Evolutionary conservation across 2,797 vertebrate species (phyloP).

Genomic region (Staurois parvus): DNA sequence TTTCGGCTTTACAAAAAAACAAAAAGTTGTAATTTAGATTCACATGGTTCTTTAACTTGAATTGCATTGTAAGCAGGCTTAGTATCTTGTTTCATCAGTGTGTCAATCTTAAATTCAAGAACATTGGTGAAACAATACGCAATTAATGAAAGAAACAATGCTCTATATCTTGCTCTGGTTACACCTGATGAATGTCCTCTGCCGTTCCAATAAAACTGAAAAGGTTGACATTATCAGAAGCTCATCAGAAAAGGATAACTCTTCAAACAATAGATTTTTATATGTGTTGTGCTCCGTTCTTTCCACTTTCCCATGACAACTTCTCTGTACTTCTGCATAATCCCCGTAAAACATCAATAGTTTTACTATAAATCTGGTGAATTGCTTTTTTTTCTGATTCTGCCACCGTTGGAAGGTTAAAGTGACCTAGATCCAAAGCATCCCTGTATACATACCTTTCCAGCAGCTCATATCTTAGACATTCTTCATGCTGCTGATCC

Average conservation of each 20-base stretch:
- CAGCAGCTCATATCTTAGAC: too few species aligned
- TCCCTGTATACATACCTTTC: too few species aligned
- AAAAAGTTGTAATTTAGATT: too few species aligned
- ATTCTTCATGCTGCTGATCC: too few species aligned
- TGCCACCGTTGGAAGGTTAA: too few species aligned
- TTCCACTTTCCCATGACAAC: background rate
- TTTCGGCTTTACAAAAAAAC: too few species aligned
- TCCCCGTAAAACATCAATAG: background rate
- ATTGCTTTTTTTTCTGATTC: too few species aligned
- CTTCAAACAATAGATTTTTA: slow-evolving; percentile 3
- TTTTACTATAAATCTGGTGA: background rate
- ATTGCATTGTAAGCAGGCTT: background rate
- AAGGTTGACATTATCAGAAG: background rate
- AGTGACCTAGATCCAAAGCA: too few species aligned
- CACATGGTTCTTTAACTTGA: background rate
- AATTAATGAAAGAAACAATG: slow-evolving; percentile 39
- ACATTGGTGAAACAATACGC: slow-evolving; percentile 18
- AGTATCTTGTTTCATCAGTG: slow-evolving; percentile 22
- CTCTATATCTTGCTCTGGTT: background rate
- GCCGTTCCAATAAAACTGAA: background rate
- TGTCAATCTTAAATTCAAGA: background rate
- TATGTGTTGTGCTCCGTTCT: background rate
- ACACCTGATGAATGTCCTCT: slow-evolving; percentile 17
- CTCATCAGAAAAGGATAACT: background rate
- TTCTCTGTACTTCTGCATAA: background rate